Evolutionary conservation across 2,888 invertebrate species (phyloP), one percentile per base, ranked within the genome.

Genomic region (Nomada hirtipes): DNA sequence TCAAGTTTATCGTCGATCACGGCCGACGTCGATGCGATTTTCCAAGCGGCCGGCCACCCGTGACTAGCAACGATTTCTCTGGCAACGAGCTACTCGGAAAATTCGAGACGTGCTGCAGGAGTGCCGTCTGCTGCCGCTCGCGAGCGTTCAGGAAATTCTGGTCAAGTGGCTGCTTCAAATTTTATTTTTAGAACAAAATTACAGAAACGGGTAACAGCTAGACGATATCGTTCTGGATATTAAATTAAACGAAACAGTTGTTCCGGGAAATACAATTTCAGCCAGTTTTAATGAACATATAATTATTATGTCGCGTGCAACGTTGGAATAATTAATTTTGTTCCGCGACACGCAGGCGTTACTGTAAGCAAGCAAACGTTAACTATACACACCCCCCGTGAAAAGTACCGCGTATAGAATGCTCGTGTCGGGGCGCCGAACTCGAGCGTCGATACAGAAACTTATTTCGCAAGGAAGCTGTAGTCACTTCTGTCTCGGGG

Each of bases 111-210:
- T 26, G 42, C 11, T 4, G 15, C 26, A 13, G 42, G 4, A 44
- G 61, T n/a, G 36, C 18, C 29, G 57, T 26, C 52, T 18, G 61
- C 53, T 20, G 29, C 60, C 29, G 60, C 47, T 60, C 47, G 36
- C 36, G 36, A 61, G 53, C 57, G 55, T 65, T 63, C 42, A 36
- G 70, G 36, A 52, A 68, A 83, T 71, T 69, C 70, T 63, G 77
- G 82, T 83, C 82, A 78, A 82, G 83, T 78, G 78, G 69, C 55
- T 23, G 55, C 70, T 82, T 60, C 15, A 50, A 63, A 74, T 83
- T 82, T 74, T 83, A 83, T 82, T 78, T 78, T 78, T 71, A 78
- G 69, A 73, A 10, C 26, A 57, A 52, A 69, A 65, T 65, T 44
- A 50, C 55, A 53, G 59, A 68, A 80, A 72, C 53, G 15, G 20